Evolutionary conservation across 2,113 vertebrate species (phyloP), one percentile per base, ranked within the genome.

Genomic region (Climacteris rufus): DNA sequence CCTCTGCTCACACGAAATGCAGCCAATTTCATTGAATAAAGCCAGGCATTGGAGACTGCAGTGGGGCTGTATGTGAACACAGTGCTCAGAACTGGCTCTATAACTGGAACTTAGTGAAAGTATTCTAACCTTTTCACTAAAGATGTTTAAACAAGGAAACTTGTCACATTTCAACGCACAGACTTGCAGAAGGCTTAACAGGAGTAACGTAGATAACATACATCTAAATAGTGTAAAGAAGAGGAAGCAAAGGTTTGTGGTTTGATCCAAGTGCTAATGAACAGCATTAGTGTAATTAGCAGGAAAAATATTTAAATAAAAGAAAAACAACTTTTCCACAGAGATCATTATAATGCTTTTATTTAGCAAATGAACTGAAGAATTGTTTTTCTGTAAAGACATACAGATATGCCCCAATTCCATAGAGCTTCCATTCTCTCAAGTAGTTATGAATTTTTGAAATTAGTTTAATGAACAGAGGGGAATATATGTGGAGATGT

Each of bases 331-430:
- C 25, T 90, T 63, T 83, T 82, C 64, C 89, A 60, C 39, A 56
- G 70, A 91, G 66, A 94, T 61, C 96, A 95, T 90, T 84, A 97
- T 31, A 78, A 96, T 57, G 69, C 87, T 84, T 98, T 98, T 98
- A 98, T 98, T 98, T 98, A 98, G 89, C 91, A 98, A 97, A 97
- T 88, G 93, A 96, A 97, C 81, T 95, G 94, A 96, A 94, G 81
- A 86, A 94, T 82, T 89, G 16, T 49, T 94, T 94, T 93, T 96
- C 88, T 91, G 91, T 95, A 95, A 91, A 97, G 95, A 94, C 24
- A 25, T 71, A 97, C 44, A 95, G 50, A 75, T 92, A 92, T 27
- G 66, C 8, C 71, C 39, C 60, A 88, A 23, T 86, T 94, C 42
- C 77, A 82, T 11, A 92, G 47, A 82, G 40, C 37, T 90, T 90